A percentile compares a stretch with the other conserved stretches of the same genome.
Conservation (phyloP, 2,113 vertebrate genomes). For the Cygnus buccinator region DNA sequence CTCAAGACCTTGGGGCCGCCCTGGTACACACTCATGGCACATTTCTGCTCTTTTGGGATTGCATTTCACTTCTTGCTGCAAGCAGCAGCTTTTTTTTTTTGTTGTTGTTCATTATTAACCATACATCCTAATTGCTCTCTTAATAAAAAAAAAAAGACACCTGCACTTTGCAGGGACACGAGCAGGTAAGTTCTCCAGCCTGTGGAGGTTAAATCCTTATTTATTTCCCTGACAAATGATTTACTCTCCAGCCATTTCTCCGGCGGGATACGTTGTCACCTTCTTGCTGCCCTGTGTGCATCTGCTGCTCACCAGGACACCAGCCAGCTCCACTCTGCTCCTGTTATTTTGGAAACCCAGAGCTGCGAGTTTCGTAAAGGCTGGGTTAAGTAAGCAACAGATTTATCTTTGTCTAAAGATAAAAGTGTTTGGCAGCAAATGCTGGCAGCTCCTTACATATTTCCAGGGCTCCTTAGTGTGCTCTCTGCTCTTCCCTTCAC, state of each 20-base stretch:
- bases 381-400: constrained; percentile 58
- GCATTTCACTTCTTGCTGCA: not conserved
- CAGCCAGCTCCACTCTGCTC: constrained; percentile 3
- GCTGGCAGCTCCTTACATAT: constrained; percentile 24
- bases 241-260: not conserved
- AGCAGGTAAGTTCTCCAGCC: not conserved
- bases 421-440: constrained; percentile 53
- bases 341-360: constrained; percentile 35
- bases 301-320: constrained; percentile 13
- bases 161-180: constrained; percentile 6
- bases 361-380: constrained; percentile 27
- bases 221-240: not conserved
- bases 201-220: not conserved
- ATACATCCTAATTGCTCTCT: not conserved
- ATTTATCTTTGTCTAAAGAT: constrained; percentile 53
- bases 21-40: not conserved
- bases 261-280: not conserved
- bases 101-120: not conserved
- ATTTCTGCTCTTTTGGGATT: not conserved
- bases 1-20: not conserved
- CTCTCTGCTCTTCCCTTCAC: not conserved
- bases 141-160: constrained; percentile 34
- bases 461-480: not conserved
- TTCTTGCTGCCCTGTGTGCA: not conserved
- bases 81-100: not conserved